Conservation (phyloP, 2,113 vertebrate species). For the Chrysochloris asiatica region DNA sequence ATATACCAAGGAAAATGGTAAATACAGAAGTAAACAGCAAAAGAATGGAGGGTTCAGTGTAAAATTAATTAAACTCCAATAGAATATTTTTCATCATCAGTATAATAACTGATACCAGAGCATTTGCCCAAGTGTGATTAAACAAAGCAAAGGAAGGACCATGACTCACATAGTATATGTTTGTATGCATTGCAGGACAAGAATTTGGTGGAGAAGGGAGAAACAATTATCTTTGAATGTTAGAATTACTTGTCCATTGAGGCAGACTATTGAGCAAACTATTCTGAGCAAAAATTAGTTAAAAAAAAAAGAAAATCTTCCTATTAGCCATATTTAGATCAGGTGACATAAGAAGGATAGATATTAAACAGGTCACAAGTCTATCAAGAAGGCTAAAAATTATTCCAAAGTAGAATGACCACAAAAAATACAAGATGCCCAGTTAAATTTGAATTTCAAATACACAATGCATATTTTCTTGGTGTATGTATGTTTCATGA, state of each 20-base stretch:
- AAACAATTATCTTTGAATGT: background rate
- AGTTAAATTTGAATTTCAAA: background rate
- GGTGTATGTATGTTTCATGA: background rate
- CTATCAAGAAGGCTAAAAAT: background rate
- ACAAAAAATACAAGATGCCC: background rate
- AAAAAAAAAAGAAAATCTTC: background rate
- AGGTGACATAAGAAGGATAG: background rate
- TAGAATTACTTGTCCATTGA: background rate
- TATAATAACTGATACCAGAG: background rate
- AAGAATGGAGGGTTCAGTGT: background rate
- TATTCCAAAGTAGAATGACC: background rate
- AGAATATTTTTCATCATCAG: too few relatives aligned
- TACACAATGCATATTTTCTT: background rate
- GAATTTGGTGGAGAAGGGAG: background rate
- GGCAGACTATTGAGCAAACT: background rate
- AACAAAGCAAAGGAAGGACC: background rate
- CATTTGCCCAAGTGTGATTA: conserved; percentile 6
- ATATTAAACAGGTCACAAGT: background rate
- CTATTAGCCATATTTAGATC: background rate
- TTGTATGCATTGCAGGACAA: background rate
- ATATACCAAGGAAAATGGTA: background rate
- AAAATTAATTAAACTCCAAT: too few relatives aligned
- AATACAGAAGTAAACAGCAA: background rate
- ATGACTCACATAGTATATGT: background rate
- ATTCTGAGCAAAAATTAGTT: too few relatives aligned